These are phyloP conservation scores for Colletes collaris DNA, from an alignment of 2,888 invertebrate genomes.

Conservation along the genomic window DNA sequence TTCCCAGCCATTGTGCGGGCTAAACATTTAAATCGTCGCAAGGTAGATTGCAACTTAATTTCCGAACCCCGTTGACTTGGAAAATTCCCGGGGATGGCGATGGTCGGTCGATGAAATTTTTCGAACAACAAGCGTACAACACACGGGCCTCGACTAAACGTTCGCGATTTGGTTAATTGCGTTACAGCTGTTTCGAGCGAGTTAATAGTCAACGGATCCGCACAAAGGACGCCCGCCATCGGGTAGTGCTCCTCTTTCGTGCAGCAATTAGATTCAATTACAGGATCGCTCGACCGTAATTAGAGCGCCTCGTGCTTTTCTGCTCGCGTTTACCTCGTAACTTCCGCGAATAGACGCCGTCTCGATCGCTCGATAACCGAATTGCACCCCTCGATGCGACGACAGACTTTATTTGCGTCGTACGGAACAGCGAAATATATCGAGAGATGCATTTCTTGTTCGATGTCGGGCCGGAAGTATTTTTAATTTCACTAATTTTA, in stretches of 20 bases:
- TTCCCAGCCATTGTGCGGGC: no score
- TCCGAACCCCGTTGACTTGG: no score
- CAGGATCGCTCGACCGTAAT: constrained; percentile 51
- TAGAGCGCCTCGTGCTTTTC: constrained; percentile 38
- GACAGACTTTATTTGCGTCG: no score
- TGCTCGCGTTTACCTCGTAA: constrained; percentile 24
- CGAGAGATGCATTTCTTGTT: no score
- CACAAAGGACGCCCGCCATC: constrained; percentile 40
- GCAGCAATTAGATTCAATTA: constrained; percentile 53
- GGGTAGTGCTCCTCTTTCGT: constrained; percentile 33
- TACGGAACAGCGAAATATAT: no score
- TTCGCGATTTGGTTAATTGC: constrained; percentile 31
- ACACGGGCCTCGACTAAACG: not conserved
- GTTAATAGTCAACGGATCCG: constrained; percentile 33
- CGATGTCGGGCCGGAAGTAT: no score
- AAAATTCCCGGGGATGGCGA: no score
- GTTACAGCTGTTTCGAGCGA: constrained; percentile 19
- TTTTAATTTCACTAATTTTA: no score
- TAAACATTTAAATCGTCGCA: no score
- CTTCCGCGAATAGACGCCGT: constrained; percentile 5
- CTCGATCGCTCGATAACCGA: not conserved
- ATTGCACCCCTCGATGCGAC: not conserved
- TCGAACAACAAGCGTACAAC: constrained; percentile 8
- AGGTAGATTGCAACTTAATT: no score
- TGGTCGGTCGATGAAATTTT: not conserved